Evolutionary conservation across 2,113 vertebrate genomes (phyloP), one percentile per base, ranked within the genome.

Genomic region (Caranx ignobilis): DNA sequence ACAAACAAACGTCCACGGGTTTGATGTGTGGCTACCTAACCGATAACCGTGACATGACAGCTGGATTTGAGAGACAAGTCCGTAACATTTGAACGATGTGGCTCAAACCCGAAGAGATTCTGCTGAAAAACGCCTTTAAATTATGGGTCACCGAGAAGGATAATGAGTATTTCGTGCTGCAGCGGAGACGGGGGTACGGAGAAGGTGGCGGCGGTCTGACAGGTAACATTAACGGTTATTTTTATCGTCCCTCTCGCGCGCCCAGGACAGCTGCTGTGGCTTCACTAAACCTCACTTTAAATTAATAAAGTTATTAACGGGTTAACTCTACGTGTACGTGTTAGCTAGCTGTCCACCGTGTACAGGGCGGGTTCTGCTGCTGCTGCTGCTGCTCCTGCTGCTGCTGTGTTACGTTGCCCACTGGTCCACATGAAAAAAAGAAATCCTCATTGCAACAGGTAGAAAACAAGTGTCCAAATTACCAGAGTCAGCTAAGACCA

Each of bases 71-170:
- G 0, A 64, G 60, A 72, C 39, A 71, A 52, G 50, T 72, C 70
- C 65, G 59, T 67, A 79, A 84, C 84, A 55, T 88, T 84, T 70
- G 7, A 79, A 86, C 81, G 64, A 99, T 99, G 97, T 99, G 98
- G 98, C 95, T 99, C 85, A 97, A 96, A 94, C 97, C 98, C 0
- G 98, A 99, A 79, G 97, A 98, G 90, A 96, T 98, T 87, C 93
- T 99, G 89, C 94, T 99, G 87, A 98, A 99, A 94, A 99, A 97
- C 92, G 98, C 97, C 13, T 95, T 98, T 62, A 97, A 97, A 94
- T 92, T 99, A 81, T 99, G 97, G 97, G 94, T 97, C 85, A 97
- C 96, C 84, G 97, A 99, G 93, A 96, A 95, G 82, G 96, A 96
- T 92, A 97, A 98, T 85, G 95, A 96, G 71, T 99, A 97, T 88